Evolutionary conservation across 2,113 vertebrate genomes (phyloP).

Genomic region (Monarcha castaneiventris): DNA sequence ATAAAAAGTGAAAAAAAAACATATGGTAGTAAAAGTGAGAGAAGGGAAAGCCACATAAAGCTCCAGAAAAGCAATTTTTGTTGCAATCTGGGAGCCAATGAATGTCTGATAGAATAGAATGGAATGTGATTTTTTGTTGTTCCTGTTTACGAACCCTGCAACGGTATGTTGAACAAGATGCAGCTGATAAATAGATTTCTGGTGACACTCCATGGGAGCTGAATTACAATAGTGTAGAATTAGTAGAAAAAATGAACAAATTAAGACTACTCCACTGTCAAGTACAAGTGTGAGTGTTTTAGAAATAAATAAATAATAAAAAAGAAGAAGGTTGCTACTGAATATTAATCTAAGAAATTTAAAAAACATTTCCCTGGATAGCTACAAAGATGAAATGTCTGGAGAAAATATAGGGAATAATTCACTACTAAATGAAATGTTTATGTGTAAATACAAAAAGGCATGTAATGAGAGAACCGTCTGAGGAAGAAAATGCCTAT

Average conservation of each 20-base stretch:
- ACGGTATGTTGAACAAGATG: not conserved
- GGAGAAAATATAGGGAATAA: not conserved
- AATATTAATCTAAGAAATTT: not conserved
- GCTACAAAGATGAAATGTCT: not conserved
- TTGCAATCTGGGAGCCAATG: conserved; percentile 3
- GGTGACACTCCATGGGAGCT: not conserved
- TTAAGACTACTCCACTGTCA: not conserved
- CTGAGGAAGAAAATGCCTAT: not conserved
- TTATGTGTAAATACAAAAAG: not conserved
- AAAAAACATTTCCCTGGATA: not conserved
- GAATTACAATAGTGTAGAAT: not conserved
- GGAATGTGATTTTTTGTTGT: not conserved
- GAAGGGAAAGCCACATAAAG: not conserved
- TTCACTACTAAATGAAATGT: not conserved
- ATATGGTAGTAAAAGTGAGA: conserved; percentile 14
- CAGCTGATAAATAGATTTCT: conserved; percentile 12
- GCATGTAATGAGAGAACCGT: not conserved
- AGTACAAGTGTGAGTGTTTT: not conserved
- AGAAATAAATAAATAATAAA: not conserved
- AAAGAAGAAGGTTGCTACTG: not conserved
- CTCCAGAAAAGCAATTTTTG: conserved; percentile 5
- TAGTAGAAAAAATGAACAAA: conserved; percentile 1
- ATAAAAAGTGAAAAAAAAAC: conserved; percentile 40
- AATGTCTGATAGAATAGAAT: not conserved
- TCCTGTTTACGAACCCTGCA: not conserved